Conservation (phyloP, 2,113 vertebrate species). For the Larimichthys polyactis region DNA sequence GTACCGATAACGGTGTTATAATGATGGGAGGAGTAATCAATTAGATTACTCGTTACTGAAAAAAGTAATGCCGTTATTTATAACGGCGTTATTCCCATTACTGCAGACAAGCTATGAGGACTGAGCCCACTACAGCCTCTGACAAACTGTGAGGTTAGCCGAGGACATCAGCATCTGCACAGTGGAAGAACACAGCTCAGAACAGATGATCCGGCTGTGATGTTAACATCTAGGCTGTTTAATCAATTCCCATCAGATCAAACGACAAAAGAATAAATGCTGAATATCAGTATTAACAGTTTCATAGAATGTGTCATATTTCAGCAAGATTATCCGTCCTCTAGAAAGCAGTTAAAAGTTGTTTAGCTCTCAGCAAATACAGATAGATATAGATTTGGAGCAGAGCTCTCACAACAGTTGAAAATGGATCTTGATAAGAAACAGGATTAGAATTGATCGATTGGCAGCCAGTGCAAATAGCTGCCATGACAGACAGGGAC, state of each 20-base stretch:
- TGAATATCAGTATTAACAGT: not conserved
- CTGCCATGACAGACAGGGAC: not conserved
- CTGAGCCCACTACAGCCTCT: too few species aligned
- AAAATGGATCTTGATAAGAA: constrained; percentile 11
- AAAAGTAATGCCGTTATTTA: too few species aligned
- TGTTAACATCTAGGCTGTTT: not conserved
- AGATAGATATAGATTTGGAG: not conserved
- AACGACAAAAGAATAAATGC: not conserved
- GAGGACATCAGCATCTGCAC: too few species aligned
- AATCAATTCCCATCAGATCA: not conserved
- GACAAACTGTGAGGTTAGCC: too few species aligned
- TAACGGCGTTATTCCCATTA: too few species aligned
- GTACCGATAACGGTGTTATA: too few species aligned
- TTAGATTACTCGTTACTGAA: too few species aligned
- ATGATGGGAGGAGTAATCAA: too few species aligned
- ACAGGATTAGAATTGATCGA: not conserved
- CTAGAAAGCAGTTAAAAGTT: not conserved
- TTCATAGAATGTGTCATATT: not conserved
- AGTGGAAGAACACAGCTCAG: too few species aligned
- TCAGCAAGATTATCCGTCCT: constrained; percentile 1
- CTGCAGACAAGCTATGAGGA: too few species aligned
- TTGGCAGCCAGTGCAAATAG: not conserved
- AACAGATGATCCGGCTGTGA: not conserved
- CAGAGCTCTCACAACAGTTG: not conserved
- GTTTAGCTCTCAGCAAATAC: not conserved